phyloP scores from a whole-genome alignment of 1,140 invertebrate genomes.

The Eulimnadia texana region DNA sequence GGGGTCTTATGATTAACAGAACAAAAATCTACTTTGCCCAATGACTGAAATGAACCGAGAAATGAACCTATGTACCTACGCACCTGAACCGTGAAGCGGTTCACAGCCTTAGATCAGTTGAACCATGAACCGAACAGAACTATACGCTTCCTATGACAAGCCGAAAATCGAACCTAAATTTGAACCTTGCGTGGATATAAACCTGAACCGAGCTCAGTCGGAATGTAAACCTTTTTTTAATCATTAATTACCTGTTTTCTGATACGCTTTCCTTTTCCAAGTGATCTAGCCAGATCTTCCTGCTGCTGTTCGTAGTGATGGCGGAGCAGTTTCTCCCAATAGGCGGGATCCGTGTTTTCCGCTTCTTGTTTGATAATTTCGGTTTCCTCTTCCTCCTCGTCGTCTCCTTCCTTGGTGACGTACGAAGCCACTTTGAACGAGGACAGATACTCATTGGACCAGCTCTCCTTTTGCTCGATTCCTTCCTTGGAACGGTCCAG shows the following conservation, averaged over 20 bases:
- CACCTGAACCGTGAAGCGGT: no score
- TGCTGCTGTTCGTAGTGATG: slow-evolving; percentile 99
- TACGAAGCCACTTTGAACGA: slow-evolving; percentile 96
- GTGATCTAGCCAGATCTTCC: slow-evolving; percentile 76
- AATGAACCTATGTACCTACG: no score
- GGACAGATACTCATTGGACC: slow-evolving; percentile 97
- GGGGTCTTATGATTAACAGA: no score
- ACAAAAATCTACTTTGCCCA: no score
- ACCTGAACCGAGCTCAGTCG: no score
- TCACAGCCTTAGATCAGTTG: no score
- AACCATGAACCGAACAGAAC: no score
- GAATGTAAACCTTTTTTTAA: no score
- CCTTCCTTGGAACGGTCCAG: slow-evolving; percentile 85
- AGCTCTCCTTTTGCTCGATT: slow-evolving; percentile 95
- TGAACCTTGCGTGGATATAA: no score
- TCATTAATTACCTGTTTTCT: slow-evolving; percentile 52
- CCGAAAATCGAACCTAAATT: no score
- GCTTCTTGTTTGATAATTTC: slow-evolving; percentile 98
- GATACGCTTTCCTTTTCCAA: slow-evolving; percentile 74
- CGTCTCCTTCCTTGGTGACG: slow-evolving; percentile 86
- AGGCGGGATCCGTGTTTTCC: slow-evolving; percentile 94
- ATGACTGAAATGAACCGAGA: no score
- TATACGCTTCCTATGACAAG: no score
- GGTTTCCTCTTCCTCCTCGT: slow-evolving; percentile 84
- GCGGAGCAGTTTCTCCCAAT: slow-evolving; percentile 96